phyloP scores from a whole-genome alignment of 1,140 invertebrate genomes.

The Dysdera silvatica region DNA sequence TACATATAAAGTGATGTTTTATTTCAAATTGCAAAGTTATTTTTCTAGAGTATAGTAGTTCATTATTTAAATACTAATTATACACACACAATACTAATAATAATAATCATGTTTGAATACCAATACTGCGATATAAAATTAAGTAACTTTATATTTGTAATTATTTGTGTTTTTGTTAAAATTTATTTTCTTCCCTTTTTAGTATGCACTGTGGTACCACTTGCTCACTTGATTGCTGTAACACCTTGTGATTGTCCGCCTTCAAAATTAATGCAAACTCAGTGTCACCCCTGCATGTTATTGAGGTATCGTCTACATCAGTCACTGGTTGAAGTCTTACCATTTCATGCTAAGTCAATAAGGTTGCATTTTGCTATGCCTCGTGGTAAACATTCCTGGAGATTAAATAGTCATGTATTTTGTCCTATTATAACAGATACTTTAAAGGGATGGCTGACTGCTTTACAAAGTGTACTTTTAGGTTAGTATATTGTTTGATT shows the following conservation, averaged over 20 bases:
- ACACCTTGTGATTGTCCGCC: slow-evolving; percentile 24
- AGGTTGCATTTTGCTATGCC: slow-evolving; percentile 15
- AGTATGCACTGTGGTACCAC: slow-evolving; percentile 5
- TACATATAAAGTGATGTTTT: too few species aligned
- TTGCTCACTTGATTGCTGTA: slow-evolving; percentile 4
- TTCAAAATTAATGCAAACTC: background rate
- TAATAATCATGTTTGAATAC: too few species aligned
- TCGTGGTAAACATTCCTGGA: slow-evolving; percentile 13
- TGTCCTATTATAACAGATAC: background rate
- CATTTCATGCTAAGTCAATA: slow-evolving; percentile 5
- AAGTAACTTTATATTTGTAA: too few species aligned
- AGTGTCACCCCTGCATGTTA: slow-evolving; percentile 8
- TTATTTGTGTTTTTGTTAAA: too few species aligned
- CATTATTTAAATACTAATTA: too few species aligned
- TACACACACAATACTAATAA: too few species aligned
- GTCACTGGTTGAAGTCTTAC: background rate
- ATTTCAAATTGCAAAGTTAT: too few species aligned
- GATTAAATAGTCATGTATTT: slow-evolving; percentile 1
- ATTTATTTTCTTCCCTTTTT: background rate
- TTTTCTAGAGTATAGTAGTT: too few species aligned
- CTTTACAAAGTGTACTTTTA: slow-evolving; percentile 1
- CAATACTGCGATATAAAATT: too few species aligned
- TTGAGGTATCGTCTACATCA: background rate
- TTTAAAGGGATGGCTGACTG: slow-evolving; percentile 17
- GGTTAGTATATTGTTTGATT: too few species aligned